Percentiles rank a stretch among this genome's conserved stretches.
These are phyloP conservation scores for Macrotis lagotis DNA, from an alignment of 2,113 vertebrate species.

Conservation along the genomic window DNA sequence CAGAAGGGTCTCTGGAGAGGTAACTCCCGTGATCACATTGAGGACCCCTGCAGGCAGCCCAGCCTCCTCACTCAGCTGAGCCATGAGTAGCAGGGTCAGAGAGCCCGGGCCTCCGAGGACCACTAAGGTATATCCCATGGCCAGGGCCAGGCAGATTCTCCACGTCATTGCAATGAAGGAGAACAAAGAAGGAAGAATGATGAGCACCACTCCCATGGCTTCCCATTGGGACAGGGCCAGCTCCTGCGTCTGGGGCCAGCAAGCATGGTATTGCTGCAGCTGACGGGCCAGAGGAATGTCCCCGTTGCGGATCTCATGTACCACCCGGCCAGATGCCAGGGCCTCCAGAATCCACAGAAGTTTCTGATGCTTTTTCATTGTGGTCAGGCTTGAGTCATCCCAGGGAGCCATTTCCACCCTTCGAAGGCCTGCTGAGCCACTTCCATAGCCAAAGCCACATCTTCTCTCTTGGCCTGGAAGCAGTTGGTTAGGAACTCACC, in stretches of 20 bases:
- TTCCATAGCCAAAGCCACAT: slow-evolving; percentile 62
- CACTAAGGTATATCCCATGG: slow-evolving; percentile 82
- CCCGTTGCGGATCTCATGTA: slow-evolving; percentile 77
- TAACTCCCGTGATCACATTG: slow-evolving; percentile 77
- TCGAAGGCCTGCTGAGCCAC: slow-evolving; percentile 58
- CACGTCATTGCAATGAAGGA: slow-evolving; percentile 80
- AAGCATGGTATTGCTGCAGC: slow-evolving; percentile 79
- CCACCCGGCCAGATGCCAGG: slow-evolving; percentile 77
- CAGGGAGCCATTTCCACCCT: slow-evolving; percentile 74
- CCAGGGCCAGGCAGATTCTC: slow-evolving; percentile 82
- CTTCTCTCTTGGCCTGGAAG: slow-evolving; percentile 71
- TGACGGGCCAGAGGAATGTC: slow-evolving; percentile 79
- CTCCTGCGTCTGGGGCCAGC: slow-evolving; percentile 77
- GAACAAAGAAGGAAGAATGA: slow-evolving; percentile 76
- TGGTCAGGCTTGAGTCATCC: slow-evolving; percentile 72
- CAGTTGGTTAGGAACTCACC: slow-evolving; percentile 78
- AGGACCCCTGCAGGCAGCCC: slow-evolving; percentile 77
- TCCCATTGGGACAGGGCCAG: slow-evolving; percentile 77
- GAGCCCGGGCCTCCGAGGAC: slow-evolving; percentile 64
- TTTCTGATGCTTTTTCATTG: slow-evolving; percentile 80
- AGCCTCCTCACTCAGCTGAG: slow-evolving; percentile 79
- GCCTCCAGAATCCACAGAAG: slow-evolving; percentile 81
- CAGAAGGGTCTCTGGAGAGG: slow-evolving; percentile 64
- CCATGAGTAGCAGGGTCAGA: slow-evolving; percentile 78
- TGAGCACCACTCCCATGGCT: slow-evolving; percentile 79